phyloP scores from a whole-genome alignment of 23 tunicate species.

The Phallusia fumigata region DNA sequence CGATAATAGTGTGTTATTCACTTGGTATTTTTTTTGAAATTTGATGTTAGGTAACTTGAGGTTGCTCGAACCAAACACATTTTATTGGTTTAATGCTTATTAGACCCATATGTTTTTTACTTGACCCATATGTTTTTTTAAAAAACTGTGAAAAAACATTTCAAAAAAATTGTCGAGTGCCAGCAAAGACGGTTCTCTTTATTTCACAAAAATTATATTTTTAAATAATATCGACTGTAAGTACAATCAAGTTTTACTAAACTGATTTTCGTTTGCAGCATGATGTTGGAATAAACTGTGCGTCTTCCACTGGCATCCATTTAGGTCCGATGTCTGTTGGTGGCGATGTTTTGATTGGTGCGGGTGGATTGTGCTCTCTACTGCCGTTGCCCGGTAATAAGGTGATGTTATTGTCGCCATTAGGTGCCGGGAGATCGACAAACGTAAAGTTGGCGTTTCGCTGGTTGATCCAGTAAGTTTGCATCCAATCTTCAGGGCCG shows the following conservation, averaged over 20 bases:
- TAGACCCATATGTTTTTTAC: no score
- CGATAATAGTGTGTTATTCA: background rate
- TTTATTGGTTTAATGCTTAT: no score
- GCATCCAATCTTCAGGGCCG: conserved; percentile 38
- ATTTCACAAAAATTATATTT: background rate
- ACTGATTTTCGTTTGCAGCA: conserved; percentile 20
- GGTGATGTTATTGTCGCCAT: background rate
- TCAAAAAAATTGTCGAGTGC: no score
- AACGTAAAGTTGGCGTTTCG: background rate
- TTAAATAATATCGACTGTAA: background rate
- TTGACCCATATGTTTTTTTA: no score
- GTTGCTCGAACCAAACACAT: no score
- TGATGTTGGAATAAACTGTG: conserved; percentile 18
- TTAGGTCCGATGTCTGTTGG: background rate
- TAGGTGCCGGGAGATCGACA: background rate
- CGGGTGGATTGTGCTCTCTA: background rate
- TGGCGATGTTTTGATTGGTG: background rate
- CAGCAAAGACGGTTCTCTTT: no score
- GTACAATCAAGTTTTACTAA: conserved; percentile 4
- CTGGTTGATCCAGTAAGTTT: conserved; percentile 20
- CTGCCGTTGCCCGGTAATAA: background rate
- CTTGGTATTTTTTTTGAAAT: no score
- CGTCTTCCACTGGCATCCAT: conserved; percentile 14
- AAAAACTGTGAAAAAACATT: no score
- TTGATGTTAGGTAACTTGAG: background rate